A percentile compares a stretch with the other conserved stretches of the same genome.
These are phyloP conservation scores for Syngnathus typhle DNA, from an alignment of 2,113 vertebrate genomes.

Conservation along the genomic window DNA sequence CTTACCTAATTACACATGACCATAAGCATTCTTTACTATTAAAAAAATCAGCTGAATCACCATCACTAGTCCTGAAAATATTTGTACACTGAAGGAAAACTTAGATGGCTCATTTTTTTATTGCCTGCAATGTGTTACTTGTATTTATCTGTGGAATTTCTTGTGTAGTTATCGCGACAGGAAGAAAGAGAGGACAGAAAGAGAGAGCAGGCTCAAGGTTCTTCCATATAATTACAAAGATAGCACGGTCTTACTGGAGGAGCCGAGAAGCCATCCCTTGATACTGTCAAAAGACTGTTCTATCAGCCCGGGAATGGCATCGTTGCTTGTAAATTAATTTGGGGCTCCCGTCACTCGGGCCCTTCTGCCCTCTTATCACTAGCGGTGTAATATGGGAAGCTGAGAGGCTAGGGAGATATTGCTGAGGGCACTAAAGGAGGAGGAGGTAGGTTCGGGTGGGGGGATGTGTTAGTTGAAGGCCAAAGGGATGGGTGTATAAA, in stretches of 20 bases:
- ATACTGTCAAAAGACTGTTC: conserved; percentile 68
- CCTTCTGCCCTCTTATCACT: conserved; percentile 59
- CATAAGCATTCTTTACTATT: not conserved
- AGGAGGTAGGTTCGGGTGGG: not conserved
- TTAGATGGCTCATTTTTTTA: conserved; percentile 46
- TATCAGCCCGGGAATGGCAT: conserved; percentile 56
- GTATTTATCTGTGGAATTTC: conserved; percentile 30
- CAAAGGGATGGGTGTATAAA: conserved; percentile 23
- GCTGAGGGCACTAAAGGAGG: conserved; percentile 39
- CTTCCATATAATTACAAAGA: conserved; percentile 66
- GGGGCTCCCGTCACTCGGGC: conserved; percentile 61
- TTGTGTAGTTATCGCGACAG: conserved; percentile 32
- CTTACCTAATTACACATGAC: not conserved
- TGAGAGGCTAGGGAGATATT: conserved; percentile 60
- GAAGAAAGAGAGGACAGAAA: conserved; percentile 24
- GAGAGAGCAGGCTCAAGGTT: conserved; percentile 46
- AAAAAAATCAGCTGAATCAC: not conserved
- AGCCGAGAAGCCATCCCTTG: conserved; percentile 51
- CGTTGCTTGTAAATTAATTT: conserved; percentile 72
- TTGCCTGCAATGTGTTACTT: conserved; percentile 12
- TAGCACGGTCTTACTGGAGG: conserved; percentile 42
- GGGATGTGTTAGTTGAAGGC: not conserved
- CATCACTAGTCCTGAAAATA: not conserved
- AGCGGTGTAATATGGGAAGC: conserved; percentile 57
- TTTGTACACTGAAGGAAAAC: not conserved